Evolutionary conservation across 1,140 invertebrate species (phyloP), one percentile per base, ranked within the genome.

Genomic region (Drosophila equinoxialis): DNA sequence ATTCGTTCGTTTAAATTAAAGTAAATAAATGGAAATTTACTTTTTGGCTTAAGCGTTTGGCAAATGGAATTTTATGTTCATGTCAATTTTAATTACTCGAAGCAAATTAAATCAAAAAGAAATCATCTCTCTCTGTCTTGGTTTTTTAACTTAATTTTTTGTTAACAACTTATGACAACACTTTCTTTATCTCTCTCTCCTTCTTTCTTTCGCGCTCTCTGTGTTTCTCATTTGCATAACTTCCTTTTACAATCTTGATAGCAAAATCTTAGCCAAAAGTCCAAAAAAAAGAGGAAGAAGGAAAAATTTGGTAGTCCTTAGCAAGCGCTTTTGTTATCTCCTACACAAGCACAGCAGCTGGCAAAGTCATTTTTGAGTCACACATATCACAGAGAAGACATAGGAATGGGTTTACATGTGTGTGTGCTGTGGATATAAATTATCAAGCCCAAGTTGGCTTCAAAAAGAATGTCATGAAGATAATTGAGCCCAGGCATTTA

Each of bases 21-120:
- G 74, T 83, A 83, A 86, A 86, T 87, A 86, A 77, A 87, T 81
- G 79, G 65, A 82, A 73, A 86, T 87, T 86, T 86, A 83, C 83
- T 87, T 87, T 86, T 82, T 83, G 83, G 83, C 83, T 86, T 87
- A 82, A 72, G 82, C 67, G 55, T 59, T 81, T 59, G 61, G 37
- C 55, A 77, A 66, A 86, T 66, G 57, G 57, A 65, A 68, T 68
- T 78, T 62, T 58, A 48, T n/a, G 4, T 55, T 58, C 51, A 37
- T 73, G 71, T 66, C 71, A 61, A 65, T 76, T 82, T 77, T 86
- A 82, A 87, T 86, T 82, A 85, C 63, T 75, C 26, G 55, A 65
- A 67, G 78, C 66, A 65, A 87, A 75, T 81, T 79, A 71, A 86
- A 87, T 73, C 63, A 82, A 73, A 71, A 58, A 58, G 45, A 51